phyloP scores from a whole-genome alignment of 2,888 invertebrate species.

The Apomyelois bistriatella region DNA sequence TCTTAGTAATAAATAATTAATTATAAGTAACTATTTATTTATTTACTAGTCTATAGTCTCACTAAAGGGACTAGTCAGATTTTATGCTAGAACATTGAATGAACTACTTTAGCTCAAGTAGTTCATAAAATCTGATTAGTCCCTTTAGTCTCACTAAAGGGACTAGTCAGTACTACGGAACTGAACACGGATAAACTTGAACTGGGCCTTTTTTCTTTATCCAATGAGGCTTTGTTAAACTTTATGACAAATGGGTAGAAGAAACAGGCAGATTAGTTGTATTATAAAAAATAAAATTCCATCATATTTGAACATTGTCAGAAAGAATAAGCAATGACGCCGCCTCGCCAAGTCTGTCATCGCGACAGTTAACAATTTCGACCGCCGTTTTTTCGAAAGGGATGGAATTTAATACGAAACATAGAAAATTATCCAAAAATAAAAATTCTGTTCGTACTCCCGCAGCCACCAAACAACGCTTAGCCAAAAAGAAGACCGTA shows the following conservation, averaged over 20 bases:
- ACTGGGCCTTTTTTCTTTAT: too few species aligned
- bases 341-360: constrained; percentile 50
- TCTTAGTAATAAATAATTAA: too few species aligned
- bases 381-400: constrained; percentile 78
- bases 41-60: too few species aligned
- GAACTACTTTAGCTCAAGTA: too few species aligned
- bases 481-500: constrained; percentile 66
- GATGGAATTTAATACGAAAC: constrained; percentile 79
- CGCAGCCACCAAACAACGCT: constrained; percentile 64
- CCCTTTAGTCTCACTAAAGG: too few species aligned
- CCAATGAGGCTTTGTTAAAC: too few species aligned
- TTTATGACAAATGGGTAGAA: not conserved
- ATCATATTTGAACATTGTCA: constrained; percentile 38
- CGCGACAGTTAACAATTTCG: constrained; percentile 74
- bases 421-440: constrained; percentile 76
- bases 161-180: too few species aligned
- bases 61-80: too few species aligned
- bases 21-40: too few species aligned
- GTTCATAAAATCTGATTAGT: too few species aligned
- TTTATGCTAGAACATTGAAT: too few species aligned
- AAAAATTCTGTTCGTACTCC: constrained; percentile 75
- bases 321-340: constrained; percentile 35
- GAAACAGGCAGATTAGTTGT: not conserved
- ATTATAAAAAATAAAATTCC: constrained; percentile 7
- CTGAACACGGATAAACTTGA: too few species aligned